phyloP scores from a whole-genome alignment of 2,113 vertebrate genomes.

The Micronycteris hirsuta region DNA sequence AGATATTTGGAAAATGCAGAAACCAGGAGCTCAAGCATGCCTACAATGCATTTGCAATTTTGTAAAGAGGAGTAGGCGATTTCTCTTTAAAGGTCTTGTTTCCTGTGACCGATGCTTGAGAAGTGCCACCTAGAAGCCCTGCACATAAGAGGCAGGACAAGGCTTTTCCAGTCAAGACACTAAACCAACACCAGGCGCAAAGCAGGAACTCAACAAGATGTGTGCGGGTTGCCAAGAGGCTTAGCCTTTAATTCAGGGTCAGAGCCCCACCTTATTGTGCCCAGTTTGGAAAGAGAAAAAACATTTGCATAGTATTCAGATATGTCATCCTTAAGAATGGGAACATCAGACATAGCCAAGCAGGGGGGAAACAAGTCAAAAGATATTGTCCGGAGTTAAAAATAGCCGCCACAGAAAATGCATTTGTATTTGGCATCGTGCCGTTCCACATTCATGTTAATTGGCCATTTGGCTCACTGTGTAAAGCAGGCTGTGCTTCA shows the following conservation, averaged over 20 bases:
- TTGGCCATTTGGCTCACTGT: background rate
- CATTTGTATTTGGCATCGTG: background rate
- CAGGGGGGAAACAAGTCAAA: slow-evolving; percentile 49
- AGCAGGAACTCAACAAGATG: background rate
- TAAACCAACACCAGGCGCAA: background rate
- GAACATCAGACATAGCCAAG: slow-evolving; percentile 1
- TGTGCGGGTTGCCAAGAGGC: background rate
- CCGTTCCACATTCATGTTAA: slow-evolving; percentile 8
- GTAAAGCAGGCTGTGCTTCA: background rate
- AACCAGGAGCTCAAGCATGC: background rate
- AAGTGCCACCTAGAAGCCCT: background rate
- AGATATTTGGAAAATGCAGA: background rate
- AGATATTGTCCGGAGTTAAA: slow-evolving; percentile 39
- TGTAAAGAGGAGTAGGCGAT: background rate
- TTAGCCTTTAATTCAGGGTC: background rate
- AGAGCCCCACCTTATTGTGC: background rate
- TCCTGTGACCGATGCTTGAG: background rate
- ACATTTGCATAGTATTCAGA: background rate
- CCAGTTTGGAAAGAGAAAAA: slow-evolving; percentile 24
- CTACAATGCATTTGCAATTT: background rate
- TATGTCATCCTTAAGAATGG: slow-evolving; percentile 22
- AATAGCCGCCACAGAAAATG: slow-evolving; percentile 29
- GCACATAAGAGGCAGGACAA: background rate
- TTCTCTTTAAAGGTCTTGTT: background rate
- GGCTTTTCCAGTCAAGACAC: background rate